phyloP scores from a whole-genome alignment of 2,113 vertebrate genomes.

The Oophaga pumilio region DNA sequence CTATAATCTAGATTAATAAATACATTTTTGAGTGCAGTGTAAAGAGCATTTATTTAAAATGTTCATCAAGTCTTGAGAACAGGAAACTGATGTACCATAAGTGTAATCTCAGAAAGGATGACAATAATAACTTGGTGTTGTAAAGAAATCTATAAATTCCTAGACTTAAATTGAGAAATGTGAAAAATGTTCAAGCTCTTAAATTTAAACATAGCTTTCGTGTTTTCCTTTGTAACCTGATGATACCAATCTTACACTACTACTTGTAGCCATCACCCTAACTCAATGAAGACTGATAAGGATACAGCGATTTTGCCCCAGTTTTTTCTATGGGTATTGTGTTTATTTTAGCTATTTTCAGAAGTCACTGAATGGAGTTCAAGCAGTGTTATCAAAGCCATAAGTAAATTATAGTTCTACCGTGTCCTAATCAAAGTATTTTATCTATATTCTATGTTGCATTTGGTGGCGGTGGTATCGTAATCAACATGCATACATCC shows the following conservation, averaged over 20 bases:
- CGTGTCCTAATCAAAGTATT: slow-evolving; percentile 55
- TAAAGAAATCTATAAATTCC: too few relatives aligned
- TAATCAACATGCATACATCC: slow-evolving; percentile 52
- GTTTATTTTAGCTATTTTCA: slow-evolving; percentile 34
- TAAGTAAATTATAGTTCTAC: slow-evolving; percentile 54
- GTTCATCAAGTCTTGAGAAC: too few relatives aligned
- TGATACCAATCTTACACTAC: not conserved
- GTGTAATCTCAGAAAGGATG: too few relatives aligned
- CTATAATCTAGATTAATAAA: too few relatives aligned
- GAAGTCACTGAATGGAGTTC: slow-evolving; percentile 21
- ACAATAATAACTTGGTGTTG: too few relatives aligned
- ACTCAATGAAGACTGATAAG: not conserved
- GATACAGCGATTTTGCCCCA: not conserved
- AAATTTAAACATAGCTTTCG: not conserved
- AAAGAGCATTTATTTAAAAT: too few relatives aligned
- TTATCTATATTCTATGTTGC: slow-evolving; percentile 54
- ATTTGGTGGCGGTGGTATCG: slow-evolving; percentile 41
- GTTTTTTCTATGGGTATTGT: not conserved
- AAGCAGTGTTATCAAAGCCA: slow-evolving; percentile 30
- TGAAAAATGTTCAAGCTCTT: not conserved
- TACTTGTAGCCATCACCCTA: not conserved
- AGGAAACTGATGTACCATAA: too few relatives aligned
- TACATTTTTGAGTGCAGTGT: too few relatives aligned
- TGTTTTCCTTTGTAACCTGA: slow-evolving; percentile 2
- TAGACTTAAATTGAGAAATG: not conserved